Evolutionary conservation across 2,113 vertebrate species (phyloP).

Genomic region (Theristicus caerulescens): DNA sequence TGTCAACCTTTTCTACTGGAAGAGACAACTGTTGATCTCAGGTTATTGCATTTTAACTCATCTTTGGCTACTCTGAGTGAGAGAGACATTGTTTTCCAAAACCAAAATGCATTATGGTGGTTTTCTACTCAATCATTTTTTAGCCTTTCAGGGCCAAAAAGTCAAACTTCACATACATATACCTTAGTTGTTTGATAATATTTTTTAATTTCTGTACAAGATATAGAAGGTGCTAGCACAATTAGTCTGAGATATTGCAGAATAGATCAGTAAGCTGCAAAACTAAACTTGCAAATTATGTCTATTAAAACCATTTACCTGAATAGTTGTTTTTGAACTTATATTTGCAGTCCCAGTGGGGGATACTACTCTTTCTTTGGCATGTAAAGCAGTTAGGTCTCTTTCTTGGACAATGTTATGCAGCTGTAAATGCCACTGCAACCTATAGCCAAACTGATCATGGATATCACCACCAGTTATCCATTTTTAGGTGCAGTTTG

Average conservation of each 20-base stretch:
- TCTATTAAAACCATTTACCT: not conserved
- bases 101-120: not conserved
- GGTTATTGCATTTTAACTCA: not conserved
- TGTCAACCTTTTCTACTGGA: not conserved
- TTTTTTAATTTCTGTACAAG: not conserved
- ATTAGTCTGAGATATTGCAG: not conserved
- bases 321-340: not conserved
- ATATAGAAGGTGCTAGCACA: not conserved
- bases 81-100: not conserved
- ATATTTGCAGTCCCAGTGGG: not conserved
- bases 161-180: not conserved
- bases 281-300: not conserved
- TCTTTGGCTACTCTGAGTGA: not conserved
- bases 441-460: not conserved
- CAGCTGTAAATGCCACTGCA: not conserved
- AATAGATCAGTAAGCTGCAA: not conserved
- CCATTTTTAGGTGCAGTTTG: not conserved
- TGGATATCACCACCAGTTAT: not conserved
- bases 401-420: not conserved
- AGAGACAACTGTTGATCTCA: not conserved
- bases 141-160: not conserved
- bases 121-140: not conserved
- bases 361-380: not conserved
- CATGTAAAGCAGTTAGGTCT: not conserved
- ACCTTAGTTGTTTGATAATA: not conserved